Base-by-base conservation (phyloP, 2,113 vertebrate species). In the Oncorhynchus kisutch region DNA sequence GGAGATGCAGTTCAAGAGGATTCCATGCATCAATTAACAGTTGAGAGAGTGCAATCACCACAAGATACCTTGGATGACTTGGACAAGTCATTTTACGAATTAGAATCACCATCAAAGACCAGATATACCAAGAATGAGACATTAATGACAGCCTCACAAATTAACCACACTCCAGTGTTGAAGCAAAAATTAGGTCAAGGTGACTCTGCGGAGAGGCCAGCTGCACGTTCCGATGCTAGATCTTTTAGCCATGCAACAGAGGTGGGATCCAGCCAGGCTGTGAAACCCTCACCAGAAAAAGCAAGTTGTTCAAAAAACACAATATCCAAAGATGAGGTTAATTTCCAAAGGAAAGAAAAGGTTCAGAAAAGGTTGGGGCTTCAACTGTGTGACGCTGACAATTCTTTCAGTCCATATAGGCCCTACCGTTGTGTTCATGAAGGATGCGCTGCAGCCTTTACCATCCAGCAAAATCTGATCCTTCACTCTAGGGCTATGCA, bases 401-500 rank as follows among this genome's bases (percentile, higher is more conserved):
- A 95, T n/a, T 88, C 89, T 0, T 96, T 94, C 64, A 97, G 93
- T 82, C 94, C 96, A 0, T 99, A 97, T 5, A 95, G 96, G 90
- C 98, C 98, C 0, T 99, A 99, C 77, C 93, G 95, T 6, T 99
- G 98, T 49, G 96, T 99, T 83, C 97, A 99, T 73, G 96, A 99
- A 91, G 97, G 96, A 79, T 99, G 98, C 88, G 95, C 95, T 34
- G 98, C 98, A 0, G 97, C 97, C 8, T 99, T 99, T 81, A 98
- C 97, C 0, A 98, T 99, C 90, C 97, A 99, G 5, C 98, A 99
- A 45, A 99, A 99, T 87, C 84, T 99, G 67, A 98, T 99, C 86
- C 96, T 99, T 59, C 98, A 99, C 89, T 99, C 99, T 82, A 96
- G 96, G 75, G 96, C 97, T 83, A 96, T 99, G 86, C 98, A 99